Conservation (phyloP, 2,113 vertebrate genomes). For the Antechinus flavipes region DNA sequence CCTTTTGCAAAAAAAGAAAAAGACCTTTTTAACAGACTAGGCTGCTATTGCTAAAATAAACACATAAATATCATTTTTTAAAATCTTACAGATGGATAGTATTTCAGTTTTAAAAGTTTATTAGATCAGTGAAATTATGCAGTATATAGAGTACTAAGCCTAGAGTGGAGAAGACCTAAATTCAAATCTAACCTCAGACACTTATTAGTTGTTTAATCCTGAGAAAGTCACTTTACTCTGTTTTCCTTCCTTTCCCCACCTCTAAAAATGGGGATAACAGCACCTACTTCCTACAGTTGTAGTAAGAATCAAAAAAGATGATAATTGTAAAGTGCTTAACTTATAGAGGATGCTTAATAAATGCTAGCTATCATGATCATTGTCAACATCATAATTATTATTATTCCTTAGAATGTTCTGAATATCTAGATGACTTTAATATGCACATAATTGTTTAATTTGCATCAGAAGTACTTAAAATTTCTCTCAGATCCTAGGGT, state of each 20-base stretch:
- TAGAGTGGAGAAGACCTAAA: not conserved
- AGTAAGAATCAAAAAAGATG: not conserved
- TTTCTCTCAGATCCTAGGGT: not conserved
- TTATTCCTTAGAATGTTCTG: not conserved
- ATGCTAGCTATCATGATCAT: not conserved
- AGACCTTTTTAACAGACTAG: conserved; percentile 36
- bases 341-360: not conserved
- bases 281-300: not conserved
- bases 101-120: not conserved
- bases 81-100: conserved; percentile 32
- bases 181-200: not conserved
- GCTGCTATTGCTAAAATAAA: conserved; percentile 46
- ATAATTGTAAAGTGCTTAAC: not conserved
- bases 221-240: not conserved
- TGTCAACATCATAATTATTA: not conserved
- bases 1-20: conserved; percentile 5
- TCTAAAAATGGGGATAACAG: not conserved
- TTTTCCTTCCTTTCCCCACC: not conserved
- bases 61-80: not conserved
- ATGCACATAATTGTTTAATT: conserved; percentile 28
- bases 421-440: conserved; percentile 44
- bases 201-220: not conserved
- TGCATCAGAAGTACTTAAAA: conserved; percentile 48
- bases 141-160: not conserved
- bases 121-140: not conserved